Conservation (phyloP, 1,140 invertebrate genomes). For the Lutraria rhynchaena region DNA sequence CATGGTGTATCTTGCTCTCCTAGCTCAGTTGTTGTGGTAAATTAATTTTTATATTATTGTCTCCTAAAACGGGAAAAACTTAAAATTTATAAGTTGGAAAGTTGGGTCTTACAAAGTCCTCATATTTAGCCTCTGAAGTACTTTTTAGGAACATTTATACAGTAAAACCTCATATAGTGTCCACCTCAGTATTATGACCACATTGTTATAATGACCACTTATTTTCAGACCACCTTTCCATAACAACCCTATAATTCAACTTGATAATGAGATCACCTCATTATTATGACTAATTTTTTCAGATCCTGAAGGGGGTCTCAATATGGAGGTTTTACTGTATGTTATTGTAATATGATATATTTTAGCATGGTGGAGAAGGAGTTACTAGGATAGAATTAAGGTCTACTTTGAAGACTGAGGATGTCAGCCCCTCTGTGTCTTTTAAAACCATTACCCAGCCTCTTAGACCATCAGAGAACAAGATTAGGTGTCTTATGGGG, state of each 20-base stretch:
- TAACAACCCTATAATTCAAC: too few species aligned
- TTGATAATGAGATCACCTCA: too few species aligned
- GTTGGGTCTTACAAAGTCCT: neutral
- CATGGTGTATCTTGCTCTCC: slow-evolving; percentile 86
- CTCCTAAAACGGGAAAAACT: neutral
- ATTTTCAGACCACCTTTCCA: too few species aligned
- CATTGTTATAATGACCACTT: too few species aligned
- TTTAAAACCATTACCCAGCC: slow-evolving; percentile 91
- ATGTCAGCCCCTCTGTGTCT: slow-evolving; percentile 88
- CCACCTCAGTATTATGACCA: too few species aligned
- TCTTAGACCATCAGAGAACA: slow-evolving; percentile 90
- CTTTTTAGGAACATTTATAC: too few species aligned
- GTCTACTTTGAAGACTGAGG: slow-evolving; percentile 89
- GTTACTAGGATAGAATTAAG: slow-evolving; percentile 88
- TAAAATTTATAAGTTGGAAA: neutral
- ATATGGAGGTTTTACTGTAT: too few species aligned
- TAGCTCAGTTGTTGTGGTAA: slow-evolving; percentile 74
- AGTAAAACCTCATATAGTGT: too few species aligned
- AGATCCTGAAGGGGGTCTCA: too few species aligned
- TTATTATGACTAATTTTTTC: too few species aligned
- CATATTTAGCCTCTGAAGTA: too few species aligned
- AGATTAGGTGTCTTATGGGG: slow-evolving; percentile 87
- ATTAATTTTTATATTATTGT: slow-evolving; percentile 23
- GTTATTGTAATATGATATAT: too few species aligned
- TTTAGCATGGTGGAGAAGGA: slow-evolving; percentile 89